These are phyloP conservation scores for Parapsyche elsis DNA, from an alignment of 1,140 invertebrate genomes.

Conservation along the genomic window DNA sequence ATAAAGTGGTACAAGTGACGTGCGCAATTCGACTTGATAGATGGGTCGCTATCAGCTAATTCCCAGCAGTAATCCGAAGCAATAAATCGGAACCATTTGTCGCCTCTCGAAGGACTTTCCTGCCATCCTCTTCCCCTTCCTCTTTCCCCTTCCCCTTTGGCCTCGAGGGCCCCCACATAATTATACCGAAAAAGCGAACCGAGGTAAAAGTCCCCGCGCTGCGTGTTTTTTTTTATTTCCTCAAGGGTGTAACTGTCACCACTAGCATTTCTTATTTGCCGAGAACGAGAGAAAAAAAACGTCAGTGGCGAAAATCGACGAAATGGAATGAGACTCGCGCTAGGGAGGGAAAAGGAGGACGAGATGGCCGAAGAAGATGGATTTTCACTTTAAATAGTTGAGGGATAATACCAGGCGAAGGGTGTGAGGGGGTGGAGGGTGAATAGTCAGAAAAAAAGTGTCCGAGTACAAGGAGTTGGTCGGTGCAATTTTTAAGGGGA, in stretches of 20 bases:
- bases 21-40: slow-evolving; percentile 38
- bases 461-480: slow-evolving; percentile 2
- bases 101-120: slow-evolving; percentile 26
- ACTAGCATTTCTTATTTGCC: slow-evolving; percentile 53
- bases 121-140: slow-evolving; percentile 17
- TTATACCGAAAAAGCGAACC: slow-evolving; percentile 53
- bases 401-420: slow-evolving; percentile 41
- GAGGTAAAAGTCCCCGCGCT: slow-evolving; percentile 34
- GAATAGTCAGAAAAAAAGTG: slow-evolving; percentile 39
- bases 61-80: slow-evolving; percentile 52
- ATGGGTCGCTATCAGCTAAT: slow-evolving; percentile 52
- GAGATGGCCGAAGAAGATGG: slow-evolving; percentile 32
- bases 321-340: slow-evolving; percentile 7
- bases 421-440: slow-evolving; percentile 30
- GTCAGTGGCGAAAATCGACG: not conserved
- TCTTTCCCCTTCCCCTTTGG: slow-evolving; percentile 11
- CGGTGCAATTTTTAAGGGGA: slow-evolving; percentile 47
- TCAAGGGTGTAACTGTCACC: slow-evolving; percentile 55
- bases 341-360: not conserved
- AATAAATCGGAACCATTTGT: slow-evolving; percentile 55
- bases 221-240: slow-evolving; percentile 53
- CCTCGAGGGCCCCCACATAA: slow-evolving; percentile 34
- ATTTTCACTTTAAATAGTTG: slow-evolving; percentile 25
- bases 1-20: slow-evolving; percentile 20
- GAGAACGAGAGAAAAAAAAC: slow-evolving; percentile 26